These are phyloP conservation scores for Caenorhabditis uteleia DNA, from an alignment of 2,888 invertebrate genomes.

Conservation along the genomic window DNA sequence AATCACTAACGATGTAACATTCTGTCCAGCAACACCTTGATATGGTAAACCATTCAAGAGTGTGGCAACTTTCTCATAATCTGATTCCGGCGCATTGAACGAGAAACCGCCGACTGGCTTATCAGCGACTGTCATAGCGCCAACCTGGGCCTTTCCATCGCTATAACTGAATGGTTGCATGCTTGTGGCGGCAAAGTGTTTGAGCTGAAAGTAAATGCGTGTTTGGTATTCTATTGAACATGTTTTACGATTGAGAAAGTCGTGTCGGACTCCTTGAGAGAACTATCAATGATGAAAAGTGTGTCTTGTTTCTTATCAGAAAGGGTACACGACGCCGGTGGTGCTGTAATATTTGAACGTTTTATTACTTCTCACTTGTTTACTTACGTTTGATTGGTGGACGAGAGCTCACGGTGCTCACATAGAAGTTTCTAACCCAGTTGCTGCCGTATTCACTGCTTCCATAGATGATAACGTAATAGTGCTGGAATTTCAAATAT, in stretches of 20 bases:
- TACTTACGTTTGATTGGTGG: slow-evolving; percentile 38
- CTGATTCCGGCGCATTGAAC: slow-evolving; percentile 36
- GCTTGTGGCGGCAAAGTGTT: slow-evolving; percentile 22
- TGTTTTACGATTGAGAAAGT: slow-evolving; percentile 24
- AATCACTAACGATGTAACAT: slow-evolving; percentile 31
- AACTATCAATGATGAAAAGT: slow-evolving; percentile 55
- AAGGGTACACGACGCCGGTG: slow-evolving; percentile 49
- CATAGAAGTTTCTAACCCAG: slow-evolving; percentile 51
- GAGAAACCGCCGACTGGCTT: slow-evolving; percentile 41
- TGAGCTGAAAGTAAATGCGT: slow-evolving; percentile 25
- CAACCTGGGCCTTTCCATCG: slow-evolving; percentile 24
- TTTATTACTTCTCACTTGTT: neutral
- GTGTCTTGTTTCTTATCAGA: slow-evolving; percentile 46
- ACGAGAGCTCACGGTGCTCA: slow-evolving; percentile 36
- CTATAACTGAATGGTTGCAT: slow-evolving; percentile 30
- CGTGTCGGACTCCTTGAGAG: slow-evolving; percentile 18
- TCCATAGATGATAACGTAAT: slow-evolving; percentile 51
- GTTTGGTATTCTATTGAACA: neutral
- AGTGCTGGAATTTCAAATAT: slow-evolving; percentile 23
- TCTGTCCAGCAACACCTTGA: slow-evolving; percentile 38
- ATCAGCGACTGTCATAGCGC: slow-evolving; percentile 32
- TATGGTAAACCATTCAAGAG: slow-evolving; percentile 24
- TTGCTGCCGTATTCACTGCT: slow-evolving; percentile 44
- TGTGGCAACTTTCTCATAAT: slow-evolving; percentile 15
- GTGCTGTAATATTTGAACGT: slow-evolving; percentile 29